Evolutionary conservation across 2,797 vertebrate genomes (phyloP).

Genomic region (Eutrigla gurnardus): DNA sequence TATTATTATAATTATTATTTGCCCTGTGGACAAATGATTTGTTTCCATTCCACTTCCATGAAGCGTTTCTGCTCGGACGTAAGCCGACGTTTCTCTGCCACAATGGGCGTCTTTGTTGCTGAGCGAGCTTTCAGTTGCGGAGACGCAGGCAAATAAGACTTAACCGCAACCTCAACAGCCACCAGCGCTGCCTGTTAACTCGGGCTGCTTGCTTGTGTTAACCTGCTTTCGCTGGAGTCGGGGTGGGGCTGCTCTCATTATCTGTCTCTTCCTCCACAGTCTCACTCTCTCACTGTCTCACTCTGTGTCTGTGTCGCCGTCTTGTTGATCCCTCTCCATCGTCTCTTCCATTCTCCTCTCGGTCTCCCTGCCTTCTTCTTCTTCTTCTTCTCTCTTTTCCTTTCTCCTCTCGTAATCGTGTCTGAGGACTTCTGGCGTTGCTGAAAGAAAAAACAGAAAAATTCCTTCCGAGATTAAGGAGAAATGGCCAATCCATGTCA

Average conservation of each 20-base stretch:
- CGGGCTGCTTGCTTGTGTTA: constrained; percentile 49
- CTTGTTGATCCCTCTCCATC: background rate
- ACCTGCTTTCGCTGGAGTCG: constrained; percentile 53
- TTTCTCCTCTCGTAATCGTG: constrained; percentile 24
- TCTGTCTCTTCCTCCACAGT: background rate
- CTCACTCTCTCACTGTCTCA: background rate
- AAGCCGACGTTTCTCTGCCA: constrained; percentile 45
- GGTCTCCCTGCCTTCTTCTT: background rate
- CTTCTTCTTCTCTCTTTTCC: constrained; percentile 12
- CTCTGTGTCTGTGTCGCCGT: background rate
- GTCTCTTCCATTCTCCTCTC: background rate
- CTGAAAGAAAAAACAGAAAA: constrained; percentile 38
- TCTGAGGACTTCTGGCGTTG: constrained; percentile 39
- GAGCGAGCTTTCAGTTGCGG: constrained; percentile 41
- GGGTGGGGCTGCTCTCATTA: constrained; percentile 29
- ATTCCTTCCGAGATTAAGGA: constrained; percentile 71
- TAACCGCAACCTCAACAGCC: constrained; percentile 64
- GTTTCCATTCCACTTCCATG: constrained; percentile 17
- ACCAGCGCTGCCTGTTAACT: constrained; percentile 39
- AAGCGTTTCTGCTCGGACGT: constrained; percentile 42
- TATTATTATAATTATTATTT: background rate
- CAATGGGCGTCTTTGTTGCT: constrained; percentile 70
- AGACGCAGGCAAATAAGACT: constrained; percentile 72
- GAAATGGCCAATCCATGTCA: constrained; percentile 61
- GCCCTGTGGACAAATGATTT: constrained; percentile 26